Evolutionary conservation across 2,113 vertebrate species (phyloP), one percentile per base, ranked within the genome.

Genomic region (Campylomormyrus tamandua): DNA sequence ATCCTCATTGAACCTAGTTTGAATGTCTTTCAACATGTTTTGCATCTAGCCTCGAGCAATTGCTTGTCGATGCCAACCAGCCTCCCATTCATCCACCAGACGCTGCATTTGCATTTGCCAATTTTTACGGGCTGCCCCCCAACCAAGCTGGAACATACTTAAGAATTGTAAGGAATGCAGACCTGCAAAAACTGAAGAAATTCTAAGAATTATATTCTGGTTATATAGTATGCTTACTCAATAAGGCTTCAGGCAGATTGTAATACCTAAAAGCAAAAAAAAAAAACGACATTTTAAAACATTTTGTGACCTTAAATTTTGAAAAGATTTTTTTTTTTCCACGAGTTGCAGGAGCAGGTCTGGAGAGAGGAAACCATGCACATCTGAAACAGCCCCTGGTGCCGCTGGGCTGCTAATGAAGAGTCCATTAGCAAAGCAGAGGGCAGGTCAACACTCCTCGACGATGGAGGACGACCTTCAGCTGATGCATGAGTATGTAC

Each of bases 21-120:
- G 74, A 80, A 80, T 35, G 31, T 21, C 13, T 80, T 80, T 39
- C 74, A 80, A 19, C 35, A 80, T 80, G 17, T 80, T 80, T 80
- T 80, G 74, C 74, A 80, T 80, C 74, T 80, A 80, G 74, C 74
- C 74, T 80, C 74, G 39, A 80, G 74, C 74, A 39, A 80, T 80
- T 39, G 35, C 74, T 80, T 42, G 74, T 42, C 35, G 35, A 80
- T 42, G 31, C 74, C 35, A 15, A 42, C 15, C 31, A 42, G 74
- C 2, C 5, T 42, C 74, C 39, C 15, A 31, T 70, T 31, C 62
- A 31, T 31, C 62, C 62, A 31, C 9, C 27, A 70, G 62, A 31
- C 62, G n/a, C 62, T 70, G 10, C 9, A 31, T 70, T 13, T 27
- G 62, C 27, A 70, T 70, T 70, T 31, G n/a, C 62, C 62, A 70